A percentile compares a stretch with the other conserved stretches of the same genome.
Conservation (phyloP, 2,113 vertebrate species). For the Rhadina sibilatrix region DNA sequence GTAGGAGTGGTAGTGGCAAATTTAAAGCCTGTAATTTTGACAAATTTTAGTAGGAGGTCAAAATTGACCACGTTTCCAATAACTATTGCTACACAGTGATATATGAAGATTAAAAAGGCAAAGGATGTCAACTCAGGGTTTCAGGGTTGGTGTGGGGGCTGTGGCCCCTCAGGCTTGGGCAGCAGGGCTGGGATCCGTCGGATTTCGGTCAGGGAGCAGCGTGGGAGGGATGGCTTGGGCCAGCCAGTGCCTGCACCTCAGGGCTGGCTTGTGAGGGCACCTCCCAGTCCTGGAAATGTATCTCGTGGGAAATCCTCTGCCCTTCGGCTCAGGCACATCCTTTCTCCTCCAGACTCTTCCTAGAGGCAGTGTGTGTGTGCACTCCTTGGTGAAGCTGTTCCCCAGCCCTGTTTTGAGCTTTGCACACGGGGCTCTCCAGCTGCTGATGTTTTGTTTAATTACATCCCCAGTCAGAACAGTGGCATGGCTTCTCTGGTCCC, state of each 20-base stretch:
- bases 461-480: neutral
- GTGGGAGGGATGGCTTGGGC: neutral
- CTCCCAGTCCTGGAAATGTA: fast-evolving
- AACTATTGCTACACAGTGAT: neutral
- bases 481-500: neutral
- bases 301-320: neutral
- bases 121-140: neutral
- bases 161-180: neutral
- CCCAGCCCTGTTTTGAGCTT: neutral
- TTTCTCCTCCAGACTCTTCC: neutral
- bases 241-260: neutral
- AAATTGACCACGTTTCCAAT: neutral
- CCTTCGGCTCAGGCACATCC: neutral
- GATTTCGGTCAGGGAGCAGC: neutral
- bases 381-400: neutral
- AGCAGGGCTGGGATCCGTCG: fast-evolving
- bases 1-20: neutral
- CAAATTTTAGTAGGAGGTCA: neutral
- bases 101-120: neutral
- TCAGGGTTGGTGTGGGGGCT: neutral
- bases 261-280: fast-evolving
- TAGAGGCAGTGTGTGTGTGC: fast-evolving
- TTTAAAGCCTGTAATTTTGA: neutral
- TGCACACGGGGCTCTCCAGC: neutral
- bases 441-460: neutral